Evolutionary conservation across 2,797 vertebrate species (phyloP).

Genomic region (Cuniculus paca): DNA sequence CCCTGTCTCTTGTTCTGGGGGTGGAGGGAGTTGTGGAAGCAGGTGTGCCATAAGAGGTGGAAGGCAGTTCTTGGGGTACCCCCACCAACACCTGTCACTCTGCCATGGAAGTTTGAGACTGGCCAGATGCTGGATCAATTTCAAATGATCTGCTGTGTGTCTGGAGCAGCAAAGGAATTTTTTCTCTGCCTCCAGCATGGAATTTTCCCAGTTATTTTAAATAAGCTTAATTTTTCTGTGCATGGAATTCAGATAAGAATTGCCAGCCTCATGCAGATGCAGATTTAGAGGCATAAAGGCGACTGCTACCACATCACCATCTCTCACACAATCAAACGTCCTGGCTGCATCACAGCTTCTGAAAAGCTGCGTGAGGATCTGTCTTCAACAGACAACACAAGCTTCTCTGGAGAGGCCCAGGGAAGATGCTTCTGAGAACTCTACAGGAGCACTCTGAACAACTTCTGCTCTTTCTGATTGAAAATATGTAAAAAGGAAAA

Average conservation of each 20-base stretch:
- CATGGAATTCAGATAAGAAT: slow-evolving; percentile 71
- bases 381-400: slow-evolving; percentile 19
- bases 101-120: slow-evolving; percentile 9
- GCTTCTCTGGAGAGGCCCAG: slow-evolving; percentile 42
- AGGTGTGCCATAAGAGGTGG: not conserved
- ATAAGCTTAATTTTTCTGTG: slow-evolving; percentile 71
- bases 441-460: not conserved
- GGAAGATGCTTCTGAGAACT: slow-evolving; percentile 25
- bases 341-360: slow-evolving; percentile 32
- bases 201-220: slow-evolving; percentile 80
- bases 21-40: not conserved
- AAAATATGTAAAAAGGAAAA: slow-evolving; percentile 66
- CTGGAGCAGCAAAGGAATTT: not conserved
- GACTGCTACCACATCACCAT: not conserved
- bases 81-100: not conserved
- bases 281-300: slow-evolving; percentile 9
- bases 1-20: not conserved
- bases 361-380: not conserved
- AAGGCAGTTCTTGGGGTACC: not conserved
- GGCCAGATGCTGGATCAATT: not conserved
- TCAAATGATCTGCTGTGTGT: slow-evolving; percentile 5
- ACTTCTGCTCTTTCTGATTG: slow-evolving; percentile 58
- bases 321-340: not conserved
- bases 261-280: slow-evolving; percentile 59
- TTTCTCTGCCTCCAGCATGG: slow-evolving; percentile 51